Base-by-base conservation (phyloP, 2,888 invertebrate species). In the Phyto melanocephala region DNA sequence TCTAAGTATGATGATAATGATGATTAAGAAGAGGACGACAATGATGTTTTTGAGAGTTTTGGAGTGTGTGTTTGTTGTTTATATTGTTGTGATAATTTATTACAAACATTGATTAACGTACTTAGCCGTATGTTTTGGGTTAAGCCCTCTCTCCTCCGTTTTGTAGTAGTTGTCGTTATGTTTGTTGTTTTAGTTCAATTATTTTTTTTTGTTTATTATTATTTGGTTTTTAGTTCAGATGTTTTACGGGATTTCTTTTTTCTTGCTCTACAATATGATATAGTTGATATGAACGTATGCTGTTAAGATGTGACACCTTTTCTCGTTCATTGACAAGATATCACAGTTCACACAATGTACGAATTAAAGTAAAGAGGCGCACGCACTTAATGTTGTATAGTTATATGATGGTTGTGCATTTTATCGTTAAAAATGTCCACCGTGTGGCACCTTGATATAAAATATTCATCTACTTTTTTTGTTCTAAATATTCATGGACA, bases 101-200 rank as follows among this genome's bases (percentile, higher is more conserved):
- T 82, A 82, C 82, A 82, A 82, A 82, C 82, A 82, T 82, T 82
- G 82, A 82, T 82, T 82, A 82, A 82, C 82, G 82, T 82, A 82
- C 82, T 82, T 82, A 82, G 79, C 82, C 82, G 82, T 82, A 75
- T 82, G 82, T 82, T 82, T 82, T 82, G 71, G 82, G 82, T 82
- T 82, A 82, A 82, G 82, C 82, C 82, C 79, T 82, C 65, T 79
- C 65, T 82, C 79, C 52, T 54, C 72, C 67, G 77, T 37, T 77
- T 75, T 79, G 79, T 75, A 82, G 81, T 78, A 74, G 81, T 82
- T 82, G 79, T 79, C 82, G 71, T 75, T 75, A 56, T 63, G 71
- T 50, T 40, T 52, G 63, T 56, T 58, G 79, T 74, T 78, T 60
- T 65, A 60, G 74, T 76, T 75, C 22, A 42, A n/a, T n/a, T 52